These are phyloP conservation scores for Sapayoa aenigma DNA, from an alignment of 2,113 vertebrate genomes.

Conservation along the genomic window DNA sequence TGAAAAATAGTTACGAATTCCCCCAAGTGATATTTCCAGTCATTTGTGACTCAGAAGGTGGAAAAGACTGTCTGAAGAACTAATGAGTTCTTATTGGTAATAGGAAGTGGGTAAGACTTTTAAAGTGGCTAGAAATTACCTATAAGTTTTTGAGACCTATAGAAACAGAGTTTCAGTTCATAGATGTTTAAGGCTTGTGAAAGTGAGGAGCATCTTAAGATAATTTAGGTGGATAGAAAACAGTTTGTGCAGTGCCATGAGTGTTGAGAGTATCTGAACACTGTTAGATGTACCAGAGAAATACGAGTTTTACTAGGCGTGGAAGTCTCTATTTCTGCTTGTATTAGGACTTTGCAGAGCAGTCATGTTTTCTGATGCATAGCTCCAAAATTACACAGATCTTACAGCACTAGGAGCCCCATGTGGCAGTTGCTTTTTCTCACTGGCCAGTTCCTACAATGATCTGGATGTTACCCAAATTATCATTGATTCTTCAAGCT, in stretches of 20 bases:
- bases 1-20: neutral
- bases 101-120: neutral
- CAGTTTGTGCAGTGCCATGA: neutral
- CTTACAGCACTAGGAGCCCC: neutral
- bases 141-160: neutral
- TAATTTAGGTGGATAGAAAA: neutral
- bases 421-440: conserved; percentile 17
- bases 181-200: neutral
- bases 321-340: conserved; percentile 14
- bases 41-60: conserved; percentile 20
- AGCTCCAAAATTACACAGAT: conserved; percentile 11
- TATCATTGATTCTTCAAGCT: conserved; percentile 22
- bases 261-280: neutral
- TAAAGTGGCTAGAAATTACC: neutral
- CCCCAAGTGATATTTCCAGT: neutral
- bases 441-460: conserved; percentile 16
- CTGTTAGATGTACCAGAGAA: neutral
- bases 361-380: conserved; percentile 7
- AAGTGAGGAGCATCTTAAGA: neutral
- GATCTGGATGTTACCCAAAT: conserved; percentile 30
- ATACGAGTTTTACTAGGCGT: neutral
- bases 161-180: neutral
- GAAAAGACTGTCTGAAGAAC: neutral
- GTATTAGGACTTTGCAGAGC: neutral
- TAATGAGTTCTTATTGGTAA: neutral